A percentile compares a stretch with the other conserved stretches of the same genome.
Evolutionary conservation across 2,888 invertebrate genomes (phyloP).

Genomic region (Dasysyrphus albostriatus): DNA sequence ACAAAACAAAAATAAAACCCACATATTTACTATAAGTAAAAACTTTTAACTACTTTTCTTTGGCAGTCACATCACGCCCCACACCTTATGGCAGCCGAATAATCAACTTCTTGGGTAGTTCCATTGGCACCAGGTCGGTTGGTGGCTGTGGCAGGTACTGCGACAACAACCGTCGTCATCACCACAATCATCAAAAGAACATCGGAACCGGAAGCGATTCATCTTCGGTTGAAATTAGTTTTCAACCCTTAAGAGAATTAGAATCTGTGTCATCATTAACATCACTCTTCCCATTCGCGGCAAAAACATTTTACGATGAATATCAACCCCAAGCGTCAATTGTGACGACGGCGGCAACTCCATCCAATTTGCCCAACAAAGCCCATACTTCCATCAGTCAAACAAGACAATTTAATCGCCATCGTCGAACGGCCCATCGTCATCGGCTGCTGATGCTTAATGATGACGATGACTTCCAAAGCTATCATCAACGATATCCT

Average conservation of each 20-base stretch:
- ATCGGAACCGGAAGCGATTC: conserved; percentile 75
- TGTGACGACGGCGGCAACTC: background rate
- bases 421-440: conserved; percentile 40
- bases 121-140: conserved; percentile 25
- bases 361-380: conserved; percentile 34
- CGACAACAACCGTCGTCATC: conserved; percentile 43
- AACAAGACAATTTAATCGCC: conserved; percentile 49
- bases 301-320: conserved; percentile 57
- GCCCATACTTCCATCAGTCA: conserved; percentile 2
- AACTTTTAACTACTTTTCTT: conserved; percentile 73
- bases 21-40: conserved; percentile 35
- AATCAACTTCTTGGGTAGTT: conserved; percentile 62
- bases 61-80: conserved; percentile 70
- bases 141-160: conserved; percentile 30
- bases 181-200: conserved; percentile 59
- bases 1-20: conserved; percentile 15
- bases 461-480: conserved; percentile 39
- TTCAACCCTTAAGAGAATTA: conserved; percentile 76
- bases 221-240: conserved; percentile 76
- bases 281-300: conserved; percentile 40
- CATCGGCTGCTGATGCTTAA: background rate
- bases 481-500: conserved; percentile 63
- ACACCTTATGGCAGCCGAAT: conserved; percentile 65
- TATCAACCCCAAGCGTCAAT: background rate
- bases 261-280: conserved; percentile 58